These are phyloP conservation scores for Parambassis ranga DNA, from an alignment of 2,797 vertebrate species.

Conservation along the genomic window DNA sequence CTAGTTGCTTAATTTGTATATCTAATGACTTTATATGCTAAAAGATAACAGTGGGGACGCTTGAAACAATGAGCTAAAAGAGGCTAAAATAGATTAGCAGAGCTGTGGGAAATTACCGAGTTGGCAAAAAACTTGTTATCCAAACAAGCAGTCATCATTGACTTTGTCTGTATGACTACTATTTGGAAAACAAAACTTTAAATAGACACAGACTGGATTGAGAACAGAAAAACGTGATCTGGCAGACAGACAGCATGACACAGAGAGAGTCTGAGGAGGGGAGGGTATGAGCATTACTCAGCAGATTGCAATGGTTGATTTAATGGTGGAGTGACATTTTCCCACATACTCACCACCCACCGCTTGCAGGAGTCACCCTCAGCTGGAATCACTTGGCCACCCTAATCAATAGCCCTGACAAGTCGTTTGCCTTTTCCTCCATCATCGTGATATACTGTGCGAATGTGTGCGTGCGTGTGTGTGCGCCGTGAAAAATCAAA, in stretches of 20 bases:
- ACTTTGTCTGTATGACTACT: no score
- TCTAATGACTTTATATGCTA: not conserved
- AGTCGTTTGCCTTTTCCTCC: slow-evolving; percentile 19
- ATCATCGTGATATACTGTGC: slow-evolving; percentile 27
- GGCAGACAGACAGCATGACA: slow-evolving; percentile 28
- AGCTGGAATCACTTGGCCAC: slow-evolving; percentile 50
- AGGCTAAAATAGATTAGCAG: no score
- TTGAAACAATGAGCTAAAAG: not conserved
- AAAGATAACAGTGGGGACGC: not conserved
- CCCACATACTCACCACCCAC: slow-evolving; percentile 10
- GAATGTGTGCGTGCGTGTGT: slow-evolving; percentile 19
- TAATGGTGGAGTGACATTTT: slow-evolving; percentile 55
- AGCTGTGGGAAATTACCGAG: not conserved
- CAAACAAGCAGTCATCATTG: no score
- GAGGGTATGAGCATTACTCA: slow-evolving; percentile 51
- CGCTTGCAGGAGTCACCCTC: slow-evolving; percentile 49
- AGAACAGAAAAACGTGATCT: slow-evolving; percentile 5
- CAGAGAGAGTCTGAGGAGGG: slow-evolving; percentile 25
- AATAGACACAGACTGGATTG: not conserved
- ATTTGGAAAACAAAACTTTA: no score
- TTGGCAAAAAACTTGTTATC: no score
- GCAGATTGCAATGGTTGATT: slow-evolving; percentile 58
- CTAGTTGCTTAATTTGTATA: not conserved
- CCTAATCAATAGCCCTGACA: slow-evolving; percentile 58
- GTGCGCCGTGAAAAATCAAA: slow-evolving; percentile 13